Percentiles rank a stretch among this genome's conserved stretches.
These are phyloP conservation scores for Caenorhabditis afra DNA, from an alignment of 2,888 invertebrate species.

Conservation along the genomic window DNA sequence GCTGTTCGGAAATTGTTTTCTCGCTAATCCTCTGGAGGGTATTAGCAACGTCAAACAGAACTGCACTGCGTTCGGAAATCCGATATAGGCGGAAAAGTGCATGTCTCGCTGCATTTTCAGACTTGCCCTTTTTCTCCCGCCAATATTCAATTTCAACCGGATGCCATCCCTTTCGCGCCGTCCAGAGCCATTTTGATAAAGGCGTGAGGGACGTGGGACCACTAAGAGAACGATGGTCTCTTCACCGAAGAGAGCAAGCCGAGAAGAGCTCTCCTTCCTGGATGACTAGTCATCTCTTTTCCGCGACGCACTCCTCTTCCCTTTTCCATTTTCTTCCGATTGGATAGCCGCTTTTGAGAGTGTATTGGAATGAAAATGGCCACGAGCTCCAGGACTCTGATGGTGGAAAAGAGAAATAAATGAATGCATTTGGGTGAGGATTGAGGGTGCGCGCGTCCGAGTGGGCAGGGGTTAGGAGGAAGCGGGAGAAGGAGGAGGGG, in stretches of 20 bases:
- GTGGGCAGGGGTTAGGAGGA: background rate
- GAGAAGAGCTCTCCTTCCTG: constrained; percentile 5
- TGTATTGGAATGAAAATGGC: constrained; percentile 58
- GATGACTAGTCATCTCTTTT: constrained; percentile 3
- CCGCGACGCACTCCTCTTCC: constrained; percentile 9
- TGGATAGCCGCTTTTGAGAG: constrained; percentile 44
- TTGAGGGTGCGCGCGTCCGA: constrained; percentile 24
- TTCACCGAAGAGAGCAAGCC: background rate
- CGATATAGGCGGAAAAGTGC: constrained; percentile 44
- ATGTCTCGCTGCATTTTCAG: constrained; percentile 29
- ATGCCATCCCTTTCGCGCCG: constrained; percentile 7
- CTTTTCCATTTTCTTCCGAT: background rate
- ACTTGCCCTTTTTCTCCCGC: constrained; percentile 13
- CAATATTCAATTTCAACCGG: constrained; percentile 26
- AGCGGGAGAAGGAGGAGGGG: too few species aligned
- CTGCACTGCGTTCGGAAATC: constrained; percentile 45
- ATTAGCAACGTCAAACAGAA: constrained; percentile 39
- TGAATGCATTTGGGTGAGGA: constrained; percentile 50
- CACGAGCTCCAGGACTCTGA: constrained; percentile 27
- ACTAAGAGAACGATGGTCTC: constrained; percentile 20
- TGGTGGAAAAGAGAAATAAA: constrained; percentile 34
- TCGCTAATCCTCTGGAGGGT: constrained; percentile 22
- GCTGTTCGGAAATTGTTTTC: constrained; percentile 32
- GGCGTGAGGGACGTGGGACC: background rate
- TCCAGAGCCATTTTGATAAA: constrained; percentile 1